Evolutionary conservation across 1,140 invertebrate genomes (phyloP), one percentile per base, ranked within the genome.

Genomic region (Drosophila malerkotliana): DNA sequence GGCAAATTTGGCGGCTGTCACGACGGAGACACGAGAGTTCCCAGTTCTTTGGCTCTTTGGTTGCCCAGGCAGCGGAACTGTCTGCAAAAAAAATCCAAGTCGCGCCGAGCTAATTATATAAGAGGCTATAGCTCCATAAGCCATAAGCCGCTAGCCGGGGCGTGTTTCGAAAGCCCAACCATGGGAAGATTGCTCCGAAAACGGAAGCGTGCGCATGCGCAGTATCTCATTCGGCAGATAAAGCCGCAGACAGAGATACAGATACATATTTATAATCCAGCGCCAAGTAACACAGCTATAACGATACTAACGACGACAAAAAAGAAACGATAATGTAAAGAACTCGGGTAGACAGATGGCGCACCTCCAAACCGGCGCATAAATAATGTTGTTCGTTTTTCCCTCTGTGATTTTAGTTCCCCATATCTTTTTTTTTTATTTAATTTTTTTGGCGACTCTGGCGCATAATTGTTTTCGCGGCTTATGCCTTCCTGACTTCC

Each of bases 191-290:
- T 59, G 58, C 48, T 53, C 14, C 28, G 59, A 54, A 77, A 87
- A 78, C 81, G 81, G 82, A 85, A 85, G 55, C 61, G 72, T 71
- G 80, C 80, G 80, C 81, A 85, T 85, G 81, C 82, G 82, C 78
- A 72, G 69, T 87, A 72, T 82, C 74, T 87, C 63, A 81, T 87
- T 81, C 68, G 26, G 48, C 69, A 87, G 81, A 85, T 85, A 87
- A 81, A 64, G 80, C 58, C 45, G 59, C 66, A 73, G 18, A 62
- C 49, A 76, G 28, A 71, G 34, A 62, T 49, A 21, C 30, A 66
- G 30, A 45, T 71, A 75, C 57, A 54, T 72, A 45, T 44, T 76
- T 60, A 67, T 55, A 78, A 72, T 64, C 55, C 78, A 74, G 67
- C 54, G 51, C 76, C 75, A 71, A 21, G 73, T 58, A 79, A 73